Conservation (phyloP, 1,140 invertebrate species). For the Brachionus paranguensis region DNA sequence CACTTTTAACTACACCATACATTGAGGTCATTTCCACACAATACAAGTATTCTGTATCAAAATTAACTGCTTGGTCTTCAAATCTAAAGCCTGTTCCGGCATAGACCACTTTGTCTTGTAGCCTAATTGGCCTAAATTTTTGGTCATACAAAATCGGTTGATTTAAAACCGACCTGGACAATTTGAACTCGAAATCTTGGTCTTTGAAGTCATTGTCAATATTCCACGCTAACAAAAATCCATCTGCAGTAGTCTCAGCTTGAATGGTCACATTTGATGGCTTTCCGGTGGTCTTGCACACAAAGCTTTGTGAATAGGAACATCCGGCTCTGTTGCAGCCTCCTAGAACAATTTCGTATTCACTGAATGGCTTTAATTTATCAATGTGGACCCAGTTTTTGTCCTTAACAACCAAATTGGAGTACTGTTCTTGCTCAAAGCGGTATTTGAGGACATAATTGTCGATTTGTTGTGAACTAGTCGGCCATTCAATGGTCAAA, state of each 20-base stretch:
- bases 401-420: not conserved
- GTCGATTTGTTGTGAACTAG: not conserved
- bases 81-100: not conserved
- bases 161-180: not conserved
- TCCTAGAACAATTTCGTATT: not conserved
- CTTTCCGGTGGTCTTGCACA: not conserved
- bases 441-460: not conserved
- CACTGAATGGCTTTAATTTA: not conserved
- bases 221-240: not conserved
- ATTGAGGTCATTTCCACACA: not conserved
- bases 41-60: not conserved
- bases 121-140: not conserved
- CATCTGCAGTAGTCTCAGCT: no score
- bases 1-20: not conserved
- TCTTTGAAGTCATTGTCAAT: not conserved
- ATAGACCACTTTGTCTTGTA: not conserved
- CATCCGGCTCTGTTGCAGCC: constrained; percentile 16
- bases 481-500: not conserved
- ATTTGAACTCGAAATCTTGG: not conserved
- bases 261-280: not conserved
- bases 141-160: not conserved
- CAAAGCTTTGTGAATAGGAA: not conserved
- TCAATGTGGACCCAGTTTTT: not conserved
- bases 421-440: not conserved
- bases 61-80: not conserved